Conservation (phyloP, 2,888 invertebrate genomes). For the Aphelenchoides bicaudatus region DNA sequence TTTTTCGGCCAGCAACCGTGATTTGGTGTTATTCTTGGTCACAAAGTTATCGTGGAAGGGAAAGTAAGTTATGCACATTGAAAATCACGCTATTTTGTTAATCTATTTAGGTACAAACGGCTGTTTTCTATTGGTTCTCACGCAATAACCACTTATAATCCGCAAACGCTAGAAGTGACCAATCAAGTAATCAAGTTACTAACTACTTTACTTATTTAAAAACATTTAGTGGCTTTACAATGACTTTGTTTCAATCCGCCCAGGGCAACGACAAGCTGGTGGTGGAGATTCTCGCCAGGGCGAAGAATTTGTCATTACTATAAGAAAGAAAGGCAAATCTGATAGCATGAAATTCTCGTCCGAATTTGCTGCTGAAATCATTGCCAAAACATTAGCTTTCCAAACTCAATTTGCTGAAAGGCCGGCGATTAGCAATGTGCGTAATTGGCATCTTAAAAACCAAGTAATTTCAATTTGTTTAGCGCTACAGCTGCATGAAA, state of each 20-base stretch:
- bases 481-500: conserved; percentile 85
- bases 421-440: conserved; percentile 20
- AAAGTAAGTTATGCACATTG: conserved; percentile 67
- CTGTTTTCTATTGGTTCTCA: conserved; percentile 91
- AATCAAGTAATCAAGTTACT: conserved; percentile 71
- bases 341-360: conserved; percentile 94
- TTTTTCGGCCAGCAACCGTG: conserved; percentile 71
- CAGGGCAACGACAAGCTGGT: conserved; percentile 6
- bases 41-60: conserved; percentile 98
- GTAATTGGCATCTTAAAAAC: conserved; percentile 20
- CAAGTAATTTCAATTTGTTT: conserved; percentile 32
- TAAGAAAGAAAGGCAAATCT: conserved; percentile 80
- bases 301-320: conserved; percentile 69
- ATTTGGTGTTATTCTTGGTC: conserved; percentile 91
- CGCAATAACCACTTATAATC: conserved; percentile 95
- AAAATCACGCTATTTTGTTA: background rate
- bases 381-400: conserved; percentile 74
- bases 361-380: conserved; percentile 83
- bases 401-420: conserved; percentile 44
- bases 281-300: conserved; percentile 34
- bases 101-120: conserved; percentile 76
- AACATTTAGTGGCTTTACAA: conserved; percentile 65
- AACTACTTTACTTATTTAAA: background rate
- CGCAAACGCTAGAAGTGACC: conserved; percentile 80
- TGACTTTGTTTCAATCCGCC: conserved; percentile 62